A percentile compares a stretch with the other conserved stretches of the same genome.
Evolutionary conservation across 1,140 invertebrate species (phyloP).

Genomic region (Drosophila carrolli): DNA sequence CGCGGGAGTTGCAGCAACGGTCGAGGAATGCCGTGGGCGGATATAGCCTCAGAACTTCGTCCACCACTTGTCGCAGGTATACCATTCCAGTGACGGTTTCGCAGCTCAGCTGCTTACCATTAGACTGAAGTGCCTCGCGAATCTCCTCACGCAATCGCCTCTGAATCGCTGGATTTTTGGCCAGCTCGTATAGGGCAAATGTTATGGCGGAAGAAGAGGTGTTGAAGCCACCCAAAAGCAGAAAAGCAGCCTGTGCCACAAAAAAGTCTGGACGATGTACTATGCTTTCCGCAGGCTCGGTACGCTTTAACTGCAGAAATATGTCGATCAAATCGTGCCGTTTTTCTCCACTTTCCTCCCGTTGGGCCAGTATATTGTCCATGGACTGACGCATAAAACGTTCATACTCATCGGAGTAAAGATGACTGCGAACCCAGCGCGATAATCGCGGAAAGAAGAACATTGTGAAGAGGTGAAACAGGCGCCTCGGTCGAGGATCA

Average conservation of each 20-base stretch:
- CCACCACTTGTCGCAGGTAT: slow-evolving; percentile 64
- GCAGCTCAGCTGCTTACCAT: slow-evolving; percentile 75
- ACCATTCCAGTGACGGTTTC: slow-evolving; percentile 82
- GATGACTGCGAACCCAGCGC: slow-evolving; percentile 54
- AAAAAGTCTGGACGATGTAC: slow-evolving; percentile 84
- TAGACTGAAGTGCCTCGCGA: slow-evolving; percentile 57
- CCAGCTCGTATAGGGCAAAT: slow-evolving; percentile 85
- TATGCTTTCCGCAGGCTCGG: slow-evolving; percentile 34
- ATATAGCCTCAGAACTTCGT: slow-evolving; percentile 86
- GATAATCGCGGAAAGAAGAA: slow-evolving; percentile 84
- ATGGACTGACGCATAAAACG: slow-evolving; percentile 80
- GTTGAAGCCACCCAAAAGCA: slow-evolving; percentile 87
- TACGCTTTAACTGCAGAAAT: slow-evolving; percentile 83
- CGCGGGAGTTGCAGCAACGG: slow-evolving; percentile 73
- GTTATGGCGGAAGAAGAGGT: slow-evolving; percentile 85
- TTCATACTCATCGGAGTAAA: slow-evolving; percentile 68
- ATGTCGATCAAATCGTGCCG: slow-evolving; percentile 85
- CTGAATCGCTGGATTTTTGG: slow-evolving; percentile 84
- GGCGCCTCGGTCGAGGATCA: slow-evolving; percentile 48
- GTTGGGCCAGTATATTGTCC: slow-evolving; percentile 74
- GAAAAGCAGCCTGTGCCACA: slow-evolving; percentile 87
- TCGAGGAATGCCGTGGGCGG: slow-evolving; percentile 87
- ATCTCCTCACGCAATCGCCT: slow-evolving; percentile 84
- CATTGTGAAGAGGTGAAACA: slow-evolving; percentile 71
- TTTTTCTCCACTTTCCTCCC: slow-evolving; percentile 61